Conservation (phyloP, 1,140 invertebrate species). For the Hirudo medicinalis region DNA sequence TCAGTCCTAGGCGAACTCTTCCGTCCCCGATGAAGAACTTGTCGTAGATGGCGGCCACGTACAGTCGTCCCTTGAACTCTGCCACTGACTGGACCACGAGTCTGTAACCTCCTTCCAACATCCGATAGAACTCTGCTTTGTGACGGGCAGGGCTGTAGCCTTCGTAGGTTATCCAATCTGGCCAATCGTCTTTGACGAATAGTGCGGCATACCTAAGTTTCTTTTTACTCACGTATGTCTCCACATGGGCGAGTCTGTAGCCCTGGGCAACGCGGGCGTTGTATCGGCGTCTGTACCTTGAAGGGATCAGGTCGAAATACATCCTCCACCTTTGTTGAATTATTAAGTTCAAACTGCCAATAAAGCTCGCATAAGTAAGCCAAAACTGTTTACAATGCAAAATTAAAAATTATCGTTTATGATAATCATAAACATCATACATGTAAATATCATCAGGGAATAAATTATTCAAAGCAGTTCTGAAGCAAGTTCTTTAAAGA, state of each 20-base stretch:
- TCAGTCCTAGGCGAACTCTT: constrained; percentile 20
- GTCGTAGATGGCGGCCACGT: constrained; percentile 23
- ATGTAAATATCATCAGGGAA: too few relatives aligned
- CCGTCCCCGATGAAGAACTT: constrained; percentile 19
- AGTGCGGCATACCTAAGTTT: constrained; percentile 21
- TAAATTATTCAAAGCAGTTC: too few relatives aligned
- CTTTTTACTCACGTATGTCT: constrained; percentile 16
- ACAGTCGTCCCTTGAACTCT: constrained; percentile 18
- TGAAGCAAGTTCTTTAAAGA: too few relatives aligned
- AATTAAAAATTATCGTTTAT: too few relatives aligned
- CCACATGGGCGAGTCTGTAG: constrained; percentile 19
- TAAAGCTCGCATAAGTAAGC: neutral
- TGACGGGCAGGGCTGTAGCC: constrained; percentile 20
- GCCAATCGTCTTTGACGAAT: constrained; percentile 22
- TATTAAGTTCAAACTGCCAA: neutral
- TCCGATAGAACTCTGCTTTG: constrained; percentile 19
- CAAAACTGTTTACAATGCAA: neutral
- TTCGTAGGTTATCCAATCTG: constrained; percentile 19
- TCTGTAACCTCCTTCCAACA: constrained; percentile 16
- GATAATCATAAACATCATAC: too few relatives aligned
- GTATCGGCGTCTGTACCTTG: constrained; percentile 18
- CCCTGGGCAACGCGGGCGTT: constrained; percentile 18
- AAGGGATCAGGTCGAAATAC: constrained; percentile 18
- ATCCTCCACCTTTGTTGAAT: constrained; percentile 15
- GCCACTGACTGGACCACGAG: constrained; percentile 21